Base-by-base conservation (phyloP, 1,140 invertebrate genomes). In the Zaprionus ornatus region DNA sequence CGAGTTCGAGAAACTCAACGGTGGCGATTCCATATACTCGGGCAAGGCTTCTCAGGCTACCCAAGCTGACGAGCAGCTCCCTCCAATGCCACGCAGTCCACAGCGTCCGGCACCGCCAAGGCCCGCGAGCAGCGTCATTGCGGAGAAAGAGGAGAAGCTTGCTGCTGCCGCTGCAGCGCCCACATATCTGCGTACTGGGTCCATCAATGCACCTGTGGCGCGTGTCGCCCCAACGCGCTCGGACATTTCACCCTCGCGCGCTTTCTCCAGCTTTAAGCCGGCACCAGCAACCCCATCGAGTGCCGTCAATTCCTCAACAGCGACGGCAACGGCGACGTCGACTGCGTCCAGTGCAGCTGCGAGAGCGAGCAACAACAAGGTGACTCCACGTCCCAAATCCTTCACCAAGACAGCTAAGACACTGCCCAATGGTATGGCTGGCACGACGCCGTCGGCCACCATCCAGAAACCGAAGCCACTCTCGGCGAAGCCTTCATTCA, bases 1-100 rank as follows among this genome's bases (percentile, higher is more conserved):
- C 12, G 97, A 97, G 92, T 97, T 98, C 59, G 96, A 97, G 77
- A 96, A 96, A 73, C 93, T 96, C 17, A 97, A 97, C 88, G 88
- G 88, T n/a, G 96, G 88, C 15, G 96, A 97, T 74, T 97, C 97
- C 0, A 97, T 98, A 64, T 98, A 98, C 84, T 97, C 96, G 1
- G 95, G 95, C 15, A 90, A 90, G 0, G 95, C 17, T 13, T 21
- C 71, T 93, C 93, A 15, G 95, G 95, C 71, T 94, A 93, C 35
- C 15, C 19, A 21, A 2, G 40, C 55, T 6, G 50, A 69, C 6
- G 50, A 69, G 29, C 60, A 64, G 37, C 27, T 50, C 32, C 63
- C 64, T 2, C 61, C 77, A 35, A 37, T 65, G 9, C 72, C 77
- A 0, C 70, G 76, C 13, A 90, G 86, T 65, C 86, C 85, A 19